Percentiles rank a stretch among this genome's conserved stretches.
These are phyloP conservation scores for Pasiphila rectangulata DNA, from an alignment of 2,888 invertebrate species.

Conservation along the genomic window DNA sequence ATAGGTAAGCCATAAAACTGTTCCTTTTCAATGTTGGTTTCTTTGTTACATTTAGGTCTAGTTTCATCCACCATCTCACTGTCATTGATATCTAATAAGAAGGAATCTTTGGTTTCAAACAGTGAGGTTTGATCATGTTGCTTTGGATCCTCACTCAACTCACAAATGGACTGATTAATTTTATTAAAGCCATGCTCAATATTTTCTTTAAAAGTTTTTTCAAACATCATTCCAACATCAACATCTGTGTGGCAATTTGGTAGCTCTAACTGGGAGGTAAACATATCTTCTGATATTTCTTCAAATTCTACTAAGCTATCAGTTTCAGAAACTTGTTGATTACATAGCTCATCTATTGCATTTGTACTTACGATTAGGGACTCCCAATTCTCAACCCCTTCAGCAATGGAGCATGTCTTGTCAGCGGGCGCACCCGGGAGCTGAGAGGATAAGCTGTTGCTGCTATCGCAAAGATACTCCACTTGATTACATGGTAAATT, in stretches of 20 bases:
- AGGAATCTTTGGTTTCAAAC: conserved; percentile 70
- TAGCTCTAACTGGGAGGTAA: conserved; percentile 54
- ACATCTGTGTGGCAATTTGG: conserved; percentile 36
- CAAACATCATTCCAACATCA: conserved; percentile 29
- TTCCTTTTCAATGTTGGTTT: conserved; percentile 27
- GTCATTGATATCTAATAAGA: conserved; percentile 63
- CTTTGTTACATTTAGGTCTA: conserved; percentile 6
- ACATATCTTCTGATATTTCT: conserved; percentile 61
- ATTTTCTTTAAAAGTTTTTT: conserved; percentile 34
- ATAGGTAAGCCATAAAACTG: conserved; percentile 90
- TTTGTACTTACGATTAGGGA: conserved; percentile 45
- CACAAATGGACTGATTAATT: conserved; percentile 76
- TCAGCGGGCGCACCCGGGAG: conserved; percentile 56
- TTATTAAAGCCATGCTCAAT: conserved; percentile 72
- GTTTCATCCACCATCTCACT: conserved; percentile 44
- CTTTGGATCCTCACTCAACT: conserved; percentile 48
- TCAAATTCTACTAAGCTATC: conserved; percentile 41
- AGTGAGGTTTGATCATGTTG: conserved; percentile 43
- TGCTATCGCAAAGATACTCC: conserved; percentile 59
- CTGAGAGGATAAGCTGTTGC: conserved; percentile 45
- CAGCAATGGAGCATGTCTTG: conserved; percentile 41
- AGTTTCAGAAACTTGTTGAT: conserved; percentile 24
- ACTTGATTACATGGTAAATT: conserved; percentile 71
- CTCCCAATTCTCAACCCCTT: conserved; percentile 48
- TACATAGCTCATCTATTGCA: conserved; percentile 30